A percentile compares a stretch with the other conserved stretches of the same genome.
Evolutionary conservation across 2,113 vertebrate genomes (phyloP).

Genomic region (Callocephalon fimbriatum): DNA sequence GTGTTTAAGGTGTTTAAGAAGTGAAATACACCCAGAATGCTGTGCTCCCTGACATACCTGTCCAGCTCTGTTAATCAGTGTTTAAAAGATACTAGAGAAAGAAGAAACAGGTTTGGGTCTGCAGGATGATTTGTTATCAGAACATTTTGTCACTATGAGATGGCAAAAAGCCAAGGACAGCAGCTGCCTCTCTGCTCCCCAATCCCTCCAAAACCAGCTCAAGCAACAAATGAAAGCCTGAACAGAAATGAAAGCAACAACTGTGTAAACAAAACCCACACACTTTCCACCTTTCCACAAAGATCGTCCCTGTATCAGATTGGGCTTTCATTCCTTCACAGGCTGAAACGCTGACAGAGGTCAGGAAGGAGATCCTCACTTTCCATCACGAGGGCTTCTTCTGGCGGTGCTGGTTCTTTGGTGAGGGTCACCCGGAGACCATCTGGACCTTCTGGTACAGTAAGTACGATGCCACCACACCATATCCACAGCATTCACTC

Average conservation of each 20-base stretch:
- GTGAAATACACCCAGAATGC: neutral
- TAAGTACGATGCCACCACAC: slow-evolving; percentile 55
- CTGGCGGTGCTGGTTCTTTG: slow-evolving; percentile 85
- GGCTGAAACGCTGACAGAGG: neutral
- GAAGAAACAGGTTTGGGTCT: neutral
- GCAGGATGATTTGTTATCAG: neutral
- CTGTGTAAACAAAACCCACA: neutral
- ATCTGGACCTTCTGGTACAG: slow-evolving; percentile 87
- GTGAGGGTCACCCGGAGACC: slow-evolving; percentile 72
- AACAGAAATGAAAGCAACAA: neutral
- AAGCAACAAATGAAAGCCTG: neutral
- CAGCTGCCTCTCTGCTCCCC: neutral
- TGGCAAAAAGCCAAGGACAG: neutral
- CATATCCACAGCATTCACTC: fast-evolving
- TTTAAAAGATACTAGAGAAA: neutral
- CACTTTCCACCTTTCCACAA: neutral
- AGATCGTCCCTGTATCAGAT: neutral
- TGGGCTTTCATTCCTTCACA: neutral
- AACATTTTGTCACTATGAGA: neutral
- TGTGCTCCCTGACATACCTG: neutral
- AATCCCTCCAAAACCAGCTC: neutral
- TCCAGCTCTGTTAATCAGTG: neutral
- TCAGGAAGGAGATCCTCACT: slow-evolving; percentile 39
- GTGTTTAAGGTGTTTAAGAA: neutral
- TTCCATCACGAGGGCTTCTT: slow-evolving; percentile 91